Evolutionary conservation across 1,140 invertebrate genomes (phyloP).

Genomic region (Hyles vespertilio): DNA sequence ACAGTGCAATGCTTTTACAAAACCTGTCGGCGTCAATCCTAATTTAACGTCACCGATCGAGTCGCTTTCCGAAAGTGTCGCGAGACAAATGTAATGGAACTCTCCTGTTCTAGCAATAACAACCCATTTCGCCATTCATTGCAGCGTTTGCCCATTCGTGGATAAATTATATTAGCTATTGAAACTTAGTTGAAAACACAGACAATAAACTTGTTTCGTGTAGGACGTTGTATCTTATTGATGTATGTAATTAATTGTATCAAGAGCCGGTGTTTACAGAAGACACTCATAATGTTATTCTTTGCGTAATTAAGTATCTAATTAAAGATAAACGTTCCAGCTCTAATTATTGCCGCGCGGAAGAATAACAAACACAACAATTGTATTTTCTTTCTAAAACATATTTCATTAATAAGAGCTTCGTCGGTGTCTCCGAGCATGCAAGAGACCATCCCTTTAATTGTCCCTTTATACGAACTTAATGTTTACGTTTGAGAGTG

Average conservation of each 20-base stretch:
- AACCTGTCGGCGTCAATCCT: slow-evolving; percentile 73
- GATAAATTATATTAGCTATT: too few relatives aligned
- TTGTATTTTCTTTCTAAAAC: slow-evolving; percentile 16
- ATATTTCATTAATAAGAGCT: slow-evolving; percentile 42
- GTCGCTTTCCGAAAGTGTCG: slow-evolving; percentile 64
- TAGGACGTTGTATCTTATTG: too few relatives aligned
- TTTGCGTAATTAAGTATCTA: too few relatives aligned
- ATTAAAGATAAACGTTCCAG: too few relatives aligned
- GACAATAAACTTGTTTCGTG: too few relatives aligned
- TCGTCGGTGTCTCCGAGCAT: slow-evolving; percentile 20
- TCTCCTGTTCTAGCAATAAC: slow-evolving; percentile 46
- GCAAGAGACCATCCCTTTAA: slow-evolving; percentile 26
- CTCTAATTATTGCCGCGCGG: too few relatives aligned
- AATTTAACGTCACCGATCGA: slow-evolving; percentile 67
- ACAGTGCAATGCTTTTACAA: slow-evolving; percentile 75
- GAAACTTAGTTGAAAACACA: too few relatives aligned
- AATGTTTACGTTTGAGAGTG: slow-evolving; percentile 32
- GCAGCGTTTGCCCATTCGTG: not conserved
- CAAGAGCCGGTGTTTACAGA: too few relatives aligned
- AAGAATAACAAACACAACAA: too few relatives aligned
- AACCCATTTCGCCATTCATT: slow-evolving; percentile 20
- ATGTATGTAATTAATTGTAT: too few relatives aligned
- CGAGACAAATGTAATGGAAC: slow-evolving; percentile 71
- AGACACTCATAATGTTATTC: too few relatives aligned
- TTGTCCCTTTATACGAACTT: slow-evolving; percentile 34